Evolutionary conservation across 2,113 vertebrate species (phyloP).

Genomic region (Sceloporus undulatus): DNA sequence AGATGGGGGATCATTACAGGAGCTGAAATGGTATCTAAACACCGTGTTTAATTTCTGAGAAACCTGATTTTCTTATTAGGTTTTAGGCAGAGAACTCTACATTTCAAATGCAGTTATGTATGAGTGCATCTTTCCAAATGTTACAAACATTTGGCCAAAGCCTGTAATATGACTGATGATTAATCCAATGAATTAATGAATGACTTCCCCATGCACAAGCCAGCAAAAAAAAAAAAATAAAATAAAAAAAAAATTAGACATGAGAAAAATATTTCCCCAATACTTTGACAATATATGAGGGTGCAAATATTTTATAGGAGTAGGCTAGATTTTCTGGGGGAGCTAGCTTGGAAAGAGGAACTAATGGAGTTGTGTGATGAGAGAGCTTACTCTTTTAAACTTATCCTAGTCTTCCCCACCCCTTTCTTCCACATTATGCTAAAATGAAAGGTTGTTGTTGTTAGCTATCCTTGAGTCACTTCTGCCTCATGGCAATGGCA

Average conservation of each 20-base stretch:
- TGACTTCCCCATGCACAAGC: not conserved
- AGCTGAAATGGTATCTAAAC: not conserved
- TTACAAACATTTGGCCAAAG: not conserved
- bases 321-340: not conserved
- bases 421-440: not conserved
- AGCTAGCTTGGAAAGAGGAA: not conserved
- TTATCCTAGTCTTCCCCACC: not conserved
- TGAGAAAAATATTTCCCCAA: not conserved
- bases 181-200: not conserved
- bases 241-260: not conserved
- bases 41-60: not conserved
- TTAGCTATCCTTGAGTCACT: no score
- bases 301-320: not conserved
- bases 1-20: not conserved
- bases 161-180: not conserved
- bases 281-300: not conserved
- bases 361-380: not conserved
- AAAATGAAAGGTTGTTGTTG: not conserved
- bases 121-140: not conserved
- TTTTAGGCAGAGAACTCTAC: not conserved
- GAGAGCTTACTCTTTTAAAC: not conserved
- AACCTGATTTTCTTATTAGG: not conserved
- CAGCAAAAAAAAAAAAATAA: not conserved
- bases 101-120: not conserved
- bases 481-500: no score